Evolutionary conservation across 1,140 invertebrate species (phyloP).

Genomic region (Macrosteles quadrilineatus): DNA sequence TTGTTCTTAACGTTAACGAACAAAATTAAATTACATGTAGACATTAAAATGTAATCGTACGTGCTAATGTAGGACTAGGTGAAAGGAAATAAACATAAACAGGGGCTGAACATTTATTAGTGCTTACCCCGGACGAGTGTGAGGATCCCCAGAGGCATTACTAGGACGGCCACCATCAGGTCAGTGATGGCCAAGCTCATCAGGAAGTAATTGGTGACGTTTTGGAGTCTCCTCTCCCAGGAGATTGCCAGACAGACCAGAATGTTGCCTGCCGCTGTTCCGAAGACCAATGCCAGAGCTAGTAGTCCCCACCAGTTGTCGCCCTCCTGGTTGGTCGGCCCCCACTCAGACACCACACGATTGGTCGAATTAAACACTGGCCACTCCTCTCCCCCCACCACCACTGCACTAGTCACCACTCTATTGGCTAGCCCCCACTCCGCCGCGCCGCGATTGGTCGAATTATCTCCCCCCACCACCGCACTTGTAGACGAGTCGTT

Average conservation of each 20-base stretch:
- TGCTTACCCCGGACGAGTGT: conserved; percentile 73
- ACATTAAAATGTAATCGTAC: too few relatives aligned
- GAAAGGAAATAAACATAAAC: too few relatives aligned
- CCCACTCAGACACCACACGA: conserved; percentile 11
- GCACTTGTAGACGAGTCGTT: background rate
- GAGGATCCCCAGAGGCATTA: conserved; percentile 87
- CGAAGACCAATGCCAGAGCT: conserved; percentile 76
- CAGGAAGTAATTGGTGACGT: conserved; percentile 96
- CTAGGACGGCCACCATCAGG: conserved; percentile 86
- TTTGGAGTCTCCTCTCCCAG: conserved; percentile 84
- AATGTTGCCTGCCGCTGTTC: conserved; percentile 90
- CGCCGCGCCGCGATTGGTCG: background rate
- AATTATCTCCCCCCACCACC: conserved; percentile 9
- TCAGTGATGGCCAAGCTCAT: conserved; percentile 95
- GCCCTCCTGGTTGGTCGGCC: background rate
- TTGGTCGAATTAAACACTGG: background rate
- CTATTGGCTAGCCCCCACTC: background rate
- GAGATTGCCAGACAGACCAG: conserved; percentile 91
- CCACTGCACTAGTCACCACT: conserved; percentile 6
- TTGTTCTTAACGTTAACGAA: too few relatives aligned
- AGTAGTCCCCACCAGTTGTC: conserved; percentile 65
- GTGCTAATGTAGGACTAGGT: too few relatives aligned
- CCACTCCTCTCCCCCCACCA: conserved; percentile 24
- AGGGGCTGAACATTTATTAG: conserved; percentile 11
- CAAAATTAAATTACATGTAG: too few relatives aligned